Conservation (phyloP, 2,888 invertebrate genomes). For the Didymodactylos carnosus region DNA sequence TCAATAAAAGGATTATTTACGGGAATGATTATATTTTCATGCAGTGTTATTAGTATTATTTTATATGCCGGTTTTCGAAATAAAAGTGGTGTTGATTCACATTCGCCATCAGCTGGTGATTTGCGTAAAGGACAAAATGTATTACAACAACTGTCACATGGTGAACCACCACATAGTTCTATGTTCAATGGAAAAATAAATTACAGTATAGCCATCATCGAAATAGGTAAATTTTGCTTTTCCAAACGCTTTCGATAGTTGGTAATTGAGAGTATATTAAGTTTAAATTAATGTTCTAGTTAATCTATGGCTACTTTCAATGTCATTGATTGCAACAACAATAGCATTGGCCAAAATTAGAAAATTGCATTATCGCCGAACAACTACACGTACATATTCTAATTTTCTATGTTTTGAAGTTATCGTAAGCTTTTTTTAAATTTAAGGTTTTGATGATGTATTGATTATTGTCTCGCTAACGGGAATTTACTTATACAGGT, state of each 20-base stretch:
- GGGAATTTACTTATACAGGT: not conserved
- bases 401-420: not conserved
- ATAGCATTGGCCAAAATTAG: not conserved
- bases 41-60: constrained; percentile 8
- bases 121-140: not conserved
- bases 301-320: not conserved
- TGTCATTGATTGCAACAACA: not conserved
- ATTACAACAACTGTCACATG: not conserved
- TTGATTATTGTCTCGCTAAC: not conserved
- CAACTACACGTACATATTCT: not conserved
- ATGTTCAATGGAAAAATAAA: not conserved
- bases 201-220: not conserved
- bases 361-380: not conserved
- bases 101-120: not conserved
- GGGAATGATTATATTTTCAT: constrained; percentile 7
- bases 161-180: not conserved
- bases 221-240: no score
- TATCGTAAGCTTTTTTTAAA: not conserved
- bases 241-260: no score
- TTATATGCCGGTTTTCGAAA: constrained; percentile 1
- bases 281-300: no score
- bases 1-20: constrained; percentile 13
- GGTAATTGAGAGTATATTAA: no score
- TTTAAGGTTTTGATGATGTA: not conserved
- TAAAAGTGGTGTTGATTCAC: not conserved